A percentile compares a stretch with the other conserved stretches of the same genome.
Conservation (phyloP, 2,888 invertebrate species). For the Xestia xanthographa region DNA sequence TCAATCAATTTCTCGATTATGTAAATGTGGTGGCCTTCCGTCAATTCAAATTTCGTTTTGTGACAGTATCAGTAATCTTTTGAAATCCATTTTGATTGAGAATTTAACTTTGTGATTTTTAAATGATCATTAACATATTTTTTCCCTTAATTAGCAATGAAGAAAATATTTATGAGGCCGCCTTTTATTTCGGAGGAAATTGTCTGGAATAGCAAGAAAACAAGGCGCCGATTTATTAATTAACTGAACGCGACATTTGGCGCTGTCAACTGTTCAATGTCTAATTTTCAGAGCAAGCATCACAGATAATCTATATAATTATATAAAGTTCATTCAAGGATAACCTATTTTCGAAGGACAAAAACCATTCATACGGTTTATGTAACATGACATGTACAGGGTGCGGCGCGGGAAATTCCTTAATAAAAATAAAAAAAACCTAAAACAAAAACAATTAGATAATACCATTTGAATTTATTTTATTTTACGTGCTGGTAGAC, state of each 20-base stretch:
- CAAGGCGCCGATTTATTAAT: slow-evolving; percentile 41
- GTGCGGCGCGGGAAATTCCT: background rate
- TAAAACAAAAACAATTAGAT: background rate
- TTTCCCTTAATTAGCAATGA: slow-evolving; percentile 54
- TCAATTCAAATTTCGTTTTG: slow-evolving; percentile 77
- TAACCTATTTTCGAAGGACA: slow-evolving; percentile 1
- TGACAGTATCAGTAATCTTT: slow-evolving; percentile 76
- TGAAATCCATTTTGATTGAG: slow-evolving; percentile 79
- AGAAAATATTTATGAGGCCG: slow-evolving; percentile 26
- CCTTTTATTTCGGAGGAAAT: slow-evolving; percentile 33
- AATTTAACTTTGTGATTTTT: slow-evolving; percentile 75
- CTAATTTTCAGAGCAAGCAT: slow-evolving; percentile 17
- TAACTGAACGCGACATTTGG: slow-evolving; percentile 45
- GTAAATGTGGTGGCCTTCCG: slow-evolving; percentile 81
- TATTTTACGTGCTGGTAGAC: background rate
- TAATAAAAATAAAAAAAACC: background rate
- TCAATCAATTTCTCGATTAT: slow-evolving; percentile 89
- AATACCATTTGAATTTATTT: background rate
- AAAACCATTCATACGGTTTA: slow-evolving; percentile 19
- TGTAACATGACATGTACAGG: slow-evolving; percentile 7
- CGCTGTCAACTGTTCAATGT: slow-evolving; percentile 43
- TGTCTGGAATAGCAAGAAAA: slow-evolving; percentile 21
- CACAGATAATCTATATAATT: too few relatives aligned
- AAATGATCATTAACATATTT: slow-evolving; percentile 64
- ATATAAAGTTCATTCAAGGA: slow-evolving; percentile 12